phyloP scores from a whole-genome alignment of 2,113 vertebrate genomes.

The Oncorhynchus keta region DNA sequence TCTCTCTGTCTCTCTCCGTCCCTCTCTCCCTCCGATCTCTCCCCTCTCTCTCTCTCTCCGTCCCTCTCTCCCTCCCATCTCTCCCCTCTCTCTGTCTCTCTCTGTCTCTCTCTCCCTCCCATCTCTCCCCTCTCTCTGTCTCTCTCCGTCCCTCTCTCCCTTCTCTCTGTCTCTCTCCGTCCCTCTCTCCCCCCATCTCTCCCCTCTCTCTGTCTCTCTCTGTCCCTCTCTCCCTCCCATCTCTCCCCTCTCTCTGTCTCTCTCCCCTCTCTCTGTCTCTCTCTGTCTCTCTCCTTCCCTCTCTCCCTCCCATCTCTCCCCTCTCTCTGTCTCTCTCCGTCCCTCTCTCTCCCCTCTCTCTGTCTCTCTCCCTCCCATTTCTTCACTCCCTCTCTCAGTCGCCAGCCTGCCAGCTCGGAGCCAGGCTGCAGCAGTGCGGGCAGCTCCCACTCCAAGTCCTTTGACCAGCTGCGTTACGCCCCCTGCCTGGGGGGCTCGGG shows the following conservation, averaged over 20 bases:
- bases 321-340: not conserved
- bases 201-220: not conserved
- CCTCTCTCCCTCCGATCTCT: too few species aligned
- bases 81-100: too few species aligned
- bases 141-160: too few species aligned
- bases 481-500: slow-evolving; percentile 74
- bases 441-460: slow-evolving; percentile 93
- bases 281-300: too few species aligned
- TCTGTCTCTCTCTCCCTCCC: too few species aligned
- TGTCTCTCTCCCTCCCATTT: not conserved
- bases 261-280: not conserved
- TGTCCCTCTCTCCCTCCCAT: not conserved
- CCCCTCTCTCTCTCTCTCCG: not conserved
- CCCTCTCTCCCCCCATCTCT: too few species aligned
- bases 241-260: slow-evolving; percentile 67
- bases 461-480: slow-evolving; percentile 90
- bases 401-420: slow-evolving; percentile 79
- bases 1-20: not conserved
- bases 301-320: too few species aligned
- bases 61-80: too few species aligned
- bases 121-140: too few species aligned
- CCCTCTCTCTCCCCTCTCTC: not conserved
- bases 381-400: slow-evolving; percentile 66
- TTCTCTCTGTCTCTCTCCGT: not conserved
- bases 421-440: slow-evolving; percentile 70